Conservation (phyloP, 2,888 invertebrate species). For the Drosophila atripex region DNA sequence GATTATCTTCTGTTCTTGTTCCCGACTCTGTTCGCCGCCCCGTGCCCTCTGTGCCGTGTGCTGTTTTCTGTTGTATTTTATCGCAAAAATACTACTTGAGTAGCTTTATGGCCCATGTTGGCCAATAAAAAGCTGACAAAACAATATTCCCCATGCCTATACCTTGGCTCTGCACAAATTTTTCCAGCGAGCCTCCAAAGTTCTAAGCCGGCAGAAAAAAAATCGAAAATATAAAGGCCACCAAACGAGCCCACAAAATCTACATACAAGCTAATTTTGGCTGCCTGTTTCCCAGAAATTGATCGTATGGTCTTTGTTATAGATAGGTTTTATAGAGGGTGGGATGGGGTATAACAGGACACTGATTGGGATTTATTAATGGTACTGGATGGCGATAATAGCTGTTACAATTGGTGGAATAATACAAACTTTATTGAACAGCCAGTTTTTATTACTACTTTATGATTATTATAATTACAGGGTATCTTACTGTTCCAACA, state of each 20-base stretch:
- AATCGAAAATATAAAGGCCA: constrained; percentile 52
- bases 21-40: constrained; percentile 32
- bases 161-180: constrained; percentile 52
- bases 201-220: not conserved
- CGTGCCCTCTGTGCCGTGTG: constrained; percentile 26
- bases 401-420: not conserved
- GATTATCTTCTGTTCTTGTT: constrained; percentile 46
- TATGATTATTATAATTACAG: not conserved
- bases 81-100: constrained; percentile 82
- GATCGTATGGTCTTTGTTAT: constrained; percentile 28
- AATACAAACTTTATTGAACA: not conserved
- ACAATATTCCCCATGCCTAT: constrained; percentile 68
- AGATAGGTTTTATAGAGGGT: constrained; percentile 9
- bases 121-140: constrained; percentile 81
- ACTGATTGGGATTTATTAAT: not conserved
- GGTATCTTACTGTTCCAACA: constrained; percentile 5
- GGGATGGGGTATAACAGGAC: constrained; percentile 13
- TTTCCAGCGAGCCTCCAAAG: constrained; percentile 33
- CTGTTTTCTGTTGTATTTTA: constrained; percentile 77
- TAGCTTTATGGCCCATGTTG: constrained; percentile 79
- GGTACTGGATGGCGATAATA: not conserved
- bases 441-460: not conserved
- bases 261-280: constrained; percentile 53
- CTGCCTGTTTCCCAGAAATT: constrained; percentile 42
- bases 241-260: constrained; percentile 55